Evolutionary conservation across 1,140 invertebrate genomes (phyloP), one percentile per base, ranked within the genome.

Genomic region (Arctopsyche grandis): DNA sequence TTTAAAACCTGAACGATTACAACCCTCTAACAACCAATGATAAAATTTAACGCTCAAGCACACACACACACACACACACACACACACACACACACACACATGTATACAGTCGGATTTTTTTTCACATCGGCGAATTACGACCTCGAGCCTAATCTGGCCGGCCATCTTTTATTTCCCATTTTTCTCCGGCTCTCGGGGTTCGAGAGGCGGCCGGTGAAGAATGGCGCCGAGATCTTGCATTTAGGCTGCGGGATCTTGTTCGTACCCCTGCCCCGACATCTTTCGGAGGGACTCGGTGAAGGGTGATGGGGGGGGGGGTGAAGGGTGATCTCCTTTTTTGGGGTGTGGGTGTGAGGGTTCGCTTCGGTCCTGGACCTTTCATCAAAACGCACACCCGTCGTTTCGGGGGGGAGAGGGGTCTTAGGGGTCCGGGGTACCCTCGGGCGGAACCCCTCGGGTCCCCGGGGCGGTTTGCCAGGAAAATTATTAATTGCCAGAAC

Each of bases 171-270:
- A 69, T 58, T 79, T 76, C 60, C 75, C 79, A 77, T 80, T 77
- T 77, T 77, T 80, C 75, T 73, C 66, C 75, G 74, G 75, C 60
- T 69, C 84, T 85, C 85, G 86, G 85, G 85, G 75, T 73, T 69
- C 84, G 85, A 85, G 86, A 85, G 85, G 85, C 83, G 83, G 78
- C 77, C 79, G 83, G 79, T 85, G 75, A 77, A 69, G 63, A 77
- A 77, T 77, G 75, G 75, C 63, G 75, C 21, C 22, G 29, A 58
- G 75, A 69, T 77, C 63, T 69, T 77, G 75, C 63, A 69, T 84
- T 87, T 88, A 86, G 86, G 86, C 84, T 60, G 84, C 83, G 83
- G 85, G 87, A 87, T 87, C 87, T 87, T 86, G 86, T 86, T 43
- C 48, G 19, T 44, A 66, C 85, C 58, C 78, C 75, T 81, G 83